Percentiles rank a stretch among this genome's conserved stretches.
Evolutionary conservation across 2,797 vertebrate species (phyloP).

Genomic region (Petrocephalus sullivani): DNA sequence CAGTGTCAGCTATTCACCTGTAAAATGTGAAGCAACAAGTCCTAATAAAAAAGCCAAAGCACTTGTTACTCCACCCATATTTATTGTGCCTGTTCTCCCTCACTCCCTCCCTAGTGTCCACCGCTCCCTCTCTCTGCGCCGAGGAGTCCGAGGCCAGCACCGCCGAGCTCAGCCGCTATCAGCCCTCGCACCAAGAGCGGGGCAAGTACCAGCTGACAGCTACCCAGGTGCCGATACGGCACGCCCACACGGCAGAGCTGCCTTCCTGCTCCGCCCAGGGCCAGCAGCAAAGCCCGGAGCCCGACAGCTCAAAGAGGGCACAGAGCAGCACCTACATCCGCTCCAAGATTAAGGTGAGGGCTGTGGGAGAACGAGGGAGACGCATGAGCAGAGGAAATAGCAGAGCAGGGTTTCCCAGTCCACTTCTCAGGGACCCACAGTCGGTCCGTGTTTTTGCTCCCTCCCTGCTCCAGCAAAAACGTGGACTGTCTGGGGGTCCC

Average conservation of each 20-base stretch:
- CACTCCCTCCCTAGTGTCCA: slow-evolving; percentile 40
- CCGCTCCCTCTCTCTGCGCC: slow-evolving; percentile 43
- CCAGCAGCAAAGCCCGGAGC: slow-evolving; percentile 39
- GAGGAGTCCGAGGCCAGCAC: slow-evolving; percentile 59
- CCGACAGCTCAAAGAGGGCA: slow-evolving; percentile 45
- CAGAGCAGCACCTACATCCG: slow-evolving; percentile 50
- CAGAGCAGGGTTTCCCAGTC: not conserved
- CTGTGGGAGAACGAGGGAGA: not conserved
- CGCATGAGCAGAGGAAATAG: not conserved
- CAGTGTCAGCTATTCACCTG: not conserved
- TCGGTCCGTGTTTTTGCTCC: not conserved
- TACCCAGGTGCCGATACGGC: slow-evolving; percentile 9
- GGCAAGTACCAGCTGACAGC: slow-evolving; percentile 32
- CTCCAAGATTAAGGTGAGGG: slow-evolving; percentile 68
- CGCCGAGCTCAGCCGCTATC: slow-evolving; percentile 57
- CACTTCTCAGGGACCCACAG: not conserved
- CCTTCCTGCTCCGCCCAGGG: slow-evolving; percentile 64
- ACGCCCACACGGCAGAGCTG: slow-evolving; percentile 48
- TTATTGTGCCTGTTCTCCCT: not conserved
- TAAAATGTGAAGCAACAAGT: not conserved
- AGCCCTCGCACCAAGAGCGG: slow-evolving; percentile 45
- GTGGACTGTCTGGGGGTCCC: not conserved
- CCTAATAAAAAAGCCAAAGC: not conserved
- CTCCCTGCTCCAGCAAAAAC: not conserved
- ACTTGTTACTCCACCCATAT: not conserved